These are phyloP conservation scores for Gambusia yucatana DNA, from an alignment of 2,797 vertebrate species.

Conservation along the genomic window DNA sequence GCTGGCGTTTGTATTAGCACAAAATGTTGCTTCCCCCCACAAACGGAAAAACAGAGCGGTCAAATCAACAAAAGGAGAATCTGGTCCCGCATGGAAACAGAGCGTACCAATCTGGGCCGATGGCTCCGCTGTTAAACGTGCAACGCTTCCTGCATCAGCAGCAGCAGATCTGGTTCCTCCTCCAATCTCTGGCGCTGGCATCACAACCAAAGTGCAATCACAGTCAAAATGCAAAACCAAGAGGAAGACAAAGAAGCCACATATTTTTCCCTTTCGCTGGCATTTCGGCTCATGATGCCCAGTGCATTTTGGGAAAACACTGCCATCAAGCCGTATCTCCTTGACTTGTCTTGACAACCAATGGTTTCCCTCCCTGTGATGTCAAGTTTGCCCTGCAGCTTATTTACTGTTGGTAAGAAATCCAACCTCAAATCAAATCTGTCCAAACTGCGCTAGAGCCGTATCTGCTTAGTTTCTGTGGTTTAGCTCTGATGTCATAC, in stretches of 20 bases:
- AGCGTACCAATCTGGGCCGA: constrained; percentile 34
- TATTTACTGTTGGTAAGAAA: constrained; percentile 60
- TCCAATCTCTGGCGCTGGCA: constrained; percentile 17
- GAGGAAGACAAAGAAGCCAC: constrained; percentile 16
- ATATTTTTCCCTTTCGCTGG: constrained; percentile 32
- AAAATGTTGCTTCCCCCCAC: constrained; percentile 39
- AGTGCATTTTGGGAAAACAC: constrained; percentile 53
- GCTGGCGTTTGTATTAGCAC: constrained; percentile 30
- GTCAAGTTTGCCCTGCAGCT: constrained; percentile 50
- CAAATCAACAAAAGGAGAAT: constrained; percentile 35
- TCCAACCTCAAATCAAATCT: constrained; percentile 60
- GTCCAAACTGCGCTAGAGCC: constrained; percentile 41
- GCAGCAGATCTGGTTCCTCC: background rate
- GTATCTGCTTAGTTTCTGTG: constrained; percentile 40
- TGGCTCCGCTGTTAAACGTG: constrained; percentile 44
- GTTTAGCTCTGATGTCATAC: constrained; percentile 23
- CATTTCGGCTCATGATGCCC: constrained; percentile 41
- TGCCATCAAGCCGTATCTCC: constrained; percentile 59
- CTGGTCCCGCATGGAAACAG: constrained; percentile 42
- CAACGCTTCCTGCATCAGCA: constrained; percentile 29
- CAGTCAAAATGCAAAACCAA: constrained; percentile 29
- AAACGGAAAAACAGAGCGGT: constrained; percentile 43
- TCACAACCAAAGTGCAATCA: constrained; percentile 29
- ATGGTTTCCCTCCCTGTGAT: constrained; percentile 31
- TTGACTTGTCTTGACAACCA: constrained; percentile 59